Evolutionary conservation across 2,888 invertebrate species (phyloP).

Genomic region (Sphaerophoria rueppellii): DNA sequence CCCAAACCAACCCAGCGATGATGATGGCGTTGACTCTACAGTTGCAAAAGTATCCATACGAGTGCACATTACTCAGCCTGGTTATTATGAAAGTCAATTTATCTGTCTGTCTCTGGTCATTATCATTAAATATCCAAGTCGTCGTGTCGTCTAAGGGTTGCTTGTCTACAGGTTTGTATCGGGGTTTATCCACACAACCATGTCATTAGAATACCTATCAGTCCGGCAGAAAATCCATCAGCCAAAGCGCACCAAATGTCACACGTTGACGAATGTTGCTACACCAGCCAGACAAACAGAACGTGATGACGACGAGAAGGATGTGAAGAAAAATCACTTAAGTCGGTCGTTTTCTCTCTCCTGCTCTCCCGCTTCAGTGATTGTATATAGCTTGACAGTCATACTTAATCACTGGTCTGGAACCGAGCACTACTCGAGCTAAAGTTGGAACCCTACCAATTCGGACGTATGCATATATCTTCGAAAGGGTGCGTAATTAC

Average conservation of each 20-base stretch:
- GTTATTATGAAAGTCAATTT: conserved; percentile 72
- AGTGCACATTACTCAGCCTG: conserved; percentile 26
- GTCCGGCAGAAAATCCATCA: conserved; percentile 64
- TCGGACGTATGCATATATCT: conserved; percentile 42
- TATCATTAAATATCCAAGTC: conserved; percentile 58
- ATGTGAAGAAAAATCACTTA: conserved; percentile 70
- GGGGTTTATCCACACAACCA: conserved; percentile 13
- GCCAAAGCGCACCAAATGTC: conserved; percentile 54
- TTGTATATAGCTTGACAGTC: conserved; percentile 35
- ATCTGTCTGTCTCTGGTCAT: conserved; percentile 62
- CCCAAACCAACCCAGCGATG: not conserved
- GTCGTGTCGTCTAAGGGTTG: not conserved
- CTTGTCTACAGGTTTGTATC: conserved; percentile 37
- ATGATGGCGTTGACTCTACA: not conserved
- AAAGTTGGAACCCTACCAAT: conserved; percentile 1
- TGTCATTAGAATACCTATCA: conserved; percentile 57
- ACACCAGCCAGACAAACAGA: not conserved
- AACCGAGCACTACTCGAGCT: too few species aligned
- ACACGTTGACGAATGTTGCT: conserved; percentile 58
- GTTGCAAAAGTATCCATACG: not conserved
- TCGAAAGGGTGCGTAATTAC: conserved; percentile 72
- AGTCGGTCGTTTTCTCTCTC: conserved; percentile 25
- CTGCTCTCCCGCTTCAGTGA: not conserved
- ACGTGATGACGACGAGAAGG: conserved; percentile 11
- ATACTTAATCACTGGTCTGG: conserved; percentile 64